A percentile compares a stretch with the other conserved stretches of the same genome.
phyloP scores from a whole-genome alignment of 2,797 vertebrate genomes.

The Threskiornis aethiopicus region DNA sequence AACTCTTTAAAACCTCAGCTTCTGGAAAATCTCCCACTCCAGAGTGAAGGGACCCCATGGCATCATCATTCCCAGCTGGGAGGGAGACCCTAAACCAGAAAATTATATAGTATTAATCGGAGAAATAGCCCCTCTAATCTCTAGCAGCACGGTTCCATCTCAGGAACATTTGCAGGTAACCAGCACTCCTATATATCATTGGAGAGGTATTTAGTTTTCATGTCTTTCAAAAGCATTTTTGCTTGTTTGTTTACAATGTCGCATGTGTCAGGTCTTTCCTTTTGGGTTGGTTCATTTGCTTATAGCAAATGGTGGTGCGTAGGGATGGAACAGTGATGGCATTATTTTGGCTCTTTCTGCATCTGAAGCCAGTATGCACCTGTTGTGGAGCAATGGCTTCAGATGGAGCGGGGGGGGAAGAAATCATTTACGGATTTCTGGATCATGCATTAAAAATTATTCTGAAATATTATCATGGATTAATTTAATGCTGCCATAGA shows the following conservation, averaged over 20 bases:
- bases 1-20: not conserved
- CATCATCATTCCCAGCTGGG: not conserved
- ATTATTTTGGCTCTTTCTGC: not conserved
- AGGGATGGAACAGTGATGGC: not conserved
- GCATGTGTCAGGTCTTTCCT: not conserved
- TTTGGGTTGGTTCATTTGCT: not conserved
- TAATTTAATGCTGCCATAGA: not conserved
- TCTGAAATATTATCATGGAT: conserved; percentile 3
- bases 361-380: not conserved
- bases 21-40: not conserved
- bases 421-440: not conserved
- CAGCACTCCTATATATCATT: not conserved
- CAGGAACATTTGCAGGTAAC: not conserved
- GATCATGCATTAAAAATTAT: not conserved
- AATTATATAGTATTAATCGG: not conserved
- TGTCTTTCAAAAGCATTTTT: not conserved
- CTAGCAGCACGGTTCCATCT: not conserved
- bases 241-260: not conserved
- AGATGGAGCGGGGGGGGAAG: not conserved
- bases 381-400: not conserved
- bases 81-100: not conserved
- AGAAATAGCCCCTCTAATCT: not conserved
- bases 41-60: not conserved
- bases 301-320: not conserved
- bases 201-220: not conserved